These are phyloP conservation scores for Hipposideros larvatus DNA, from an alignment of 2,797 vertebrate genomes.

Conservation along the genomic window DNA sequence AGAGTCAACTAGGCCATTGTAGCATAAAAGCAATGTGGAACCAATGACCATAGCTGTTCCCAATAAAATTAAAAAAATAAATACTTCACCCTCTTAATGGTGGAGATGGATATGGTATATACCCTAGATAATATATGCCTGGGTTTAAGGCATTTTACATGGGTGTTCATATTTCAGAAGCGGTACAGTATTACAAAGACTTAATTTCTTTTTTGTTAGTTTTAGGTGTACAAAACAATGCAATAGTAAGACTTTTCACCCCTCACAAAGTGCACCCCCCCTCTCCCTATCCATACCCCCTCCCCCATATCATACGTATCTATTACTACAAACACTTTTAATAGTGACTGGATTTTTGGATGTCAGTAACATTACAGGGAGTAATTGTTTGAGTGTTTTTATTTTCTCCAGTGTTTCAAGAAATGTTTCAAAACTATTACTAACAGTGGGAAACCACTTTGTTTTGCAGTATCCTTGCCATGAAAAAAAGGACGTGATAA, in stretches of 20 bases:
- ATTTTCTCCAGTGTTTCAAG: conserved; percentile 45
- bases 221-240: no score
- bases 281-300: no score
- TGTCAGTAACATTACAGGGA: not conserved
- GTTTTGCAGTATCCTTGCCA: conserved; percentile 87
- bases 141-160: conserved; percentile 48
- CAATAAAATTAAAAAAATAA: not conserved
- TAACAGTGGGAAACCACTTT: conserved; percentile 69
- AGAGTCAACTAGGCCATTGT: no score
- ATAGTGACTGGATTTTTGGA: not conserved
- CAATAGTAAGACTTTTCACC: no score
- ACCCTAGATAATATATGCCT: not conserved
- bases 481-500: conserved; percentile 89
- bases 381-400: conserved; percentile 50
- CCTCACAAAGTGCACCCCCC: no score
- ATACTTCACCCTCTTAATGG: not conserved
- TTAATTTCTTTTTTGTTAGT: not conserved
- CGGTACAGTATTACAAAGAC: conserved; percentile 15
- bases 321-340: not conserved
- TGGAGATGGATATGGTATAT: not conserved
- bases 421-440: conserved; percentile 43
- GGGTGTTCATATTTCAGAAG: not conserved
- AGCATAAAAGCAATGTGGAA: no score
- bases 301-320: no score
- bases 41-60: no score